Conservation (phyloP, 2,888 invertebrate genomes). For the Octonoba sinensis region DNA sequence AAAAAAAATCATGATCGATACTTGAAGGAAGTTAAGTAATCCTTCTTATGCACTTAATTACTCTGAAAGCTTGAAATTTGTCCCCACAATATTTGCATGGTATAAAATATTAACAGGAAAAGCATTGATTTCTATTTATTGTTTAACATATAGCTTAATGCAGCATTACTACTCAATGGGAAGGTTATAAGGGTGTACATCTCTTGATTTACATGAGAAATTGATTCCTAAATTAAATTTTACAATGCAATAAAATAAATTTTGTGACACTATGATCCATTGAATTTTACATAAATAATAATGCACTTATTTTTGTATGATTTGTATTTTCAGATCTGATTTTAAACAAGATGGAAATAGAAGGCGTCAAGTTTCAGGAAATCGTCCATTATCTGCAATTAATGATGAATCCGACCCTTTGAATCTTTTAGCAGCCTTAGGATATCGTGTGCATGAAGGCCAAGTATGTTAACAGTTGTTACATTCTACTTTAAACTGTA, state of each 20-base stretch:
- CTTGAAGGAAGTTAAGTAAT: background rate
- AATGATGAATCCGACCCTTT: constrained; percentile 88
- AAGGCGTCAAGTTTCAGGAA: constrained; percentile 85
- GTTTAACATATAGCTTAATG: too few relatives aligned
- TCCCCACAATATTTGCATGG: too few relatives aligned
- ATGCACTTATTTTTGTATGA: background rate
- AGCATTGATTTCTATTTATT: too few relatives aligned
- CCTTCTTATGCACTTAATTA: background rate
- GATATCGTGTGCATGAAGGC: constrained; percentile 82
- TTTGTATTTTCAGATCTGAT: constrained; percentile 18
- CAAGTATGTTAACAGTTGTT: constrained; percentile 73
- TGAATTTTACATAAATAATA: background rate
- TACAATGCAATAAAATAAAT: too few relatives aligned
- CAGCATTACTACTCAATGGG: too few relatives aligned
- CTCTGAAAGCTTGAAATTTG: too few relatives aligned
- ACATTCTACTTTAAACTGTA: background rate
- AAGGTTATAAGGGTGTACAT: background rate
- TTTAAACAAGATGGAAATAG: constrained; percentile 61
- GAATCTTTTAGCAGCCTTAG: constrained; percentile 77
- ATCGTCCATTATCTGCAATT: constrained; percentile 84
- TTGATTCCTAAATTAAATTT: background rate
- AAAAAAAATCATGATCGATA: background rate
- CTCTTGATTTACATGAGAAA: background rate
- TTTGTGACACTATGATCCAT: background rate
- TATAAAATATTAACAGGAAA: too few relatives aligned